Conservation (phyloP, 2,888 invertebrate genomes). For the Lepidonotus clava region DNA sequence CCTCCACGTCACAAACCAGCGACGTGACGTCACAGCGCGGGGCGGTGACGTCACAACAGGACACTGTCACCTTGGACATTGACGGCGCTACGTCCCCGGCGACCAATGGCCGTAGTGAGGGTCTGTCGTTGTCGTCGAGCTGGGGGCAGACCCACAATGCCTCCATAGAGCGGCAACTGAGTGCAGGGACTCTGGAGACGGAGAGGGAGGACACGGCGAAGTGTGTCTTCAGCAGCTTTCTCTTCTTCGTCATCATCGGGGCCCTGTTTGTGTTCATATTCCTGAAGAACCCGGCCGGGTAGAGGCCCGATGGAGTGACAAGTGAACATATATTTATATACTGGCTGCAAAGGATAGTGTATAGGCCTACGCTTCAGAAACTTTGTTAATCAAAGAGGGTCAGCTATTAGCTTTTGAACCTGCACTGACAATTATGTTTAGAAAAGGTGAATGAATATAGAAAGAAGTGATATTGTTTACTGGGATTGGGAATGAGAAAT, state of each 20-base stretch:
- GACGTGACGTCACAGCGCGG: neutral
- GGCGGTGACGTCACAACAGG: neutral
- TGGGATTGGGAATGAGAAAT: no score
- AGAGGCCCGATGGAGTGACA: no score
- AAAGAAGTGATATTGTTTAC: no score
- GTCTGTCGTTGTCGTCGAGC: neutral
- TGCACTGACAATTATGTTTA: no score
- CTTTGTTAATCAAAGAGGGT: no score
- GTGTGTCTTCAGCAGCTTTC: constrained; percentile 8
- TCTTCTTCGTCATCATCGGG: constrained; percentile 1
- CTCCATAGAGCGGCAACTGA: no score
- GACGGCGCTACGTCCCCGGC: neutral
- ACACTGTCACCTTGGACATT: neutral
- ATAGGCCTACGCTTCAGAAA: no score
- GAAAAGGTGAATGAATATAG: no score
- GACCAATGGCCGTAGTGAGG: neutral
- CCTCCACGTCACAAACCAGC: neutral
- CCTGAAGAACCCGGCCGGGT: neutral
- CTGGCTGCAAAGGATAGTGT: no score
- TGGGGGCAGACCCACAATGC: no score
- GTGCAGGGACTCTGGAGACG: neutral
- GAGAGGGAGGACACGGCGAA: constrained; percentile 28
- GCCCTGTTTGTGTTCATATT: neutral
- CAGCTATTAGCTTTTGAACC: no score
- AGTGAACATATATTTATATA: no score